A percentile compares a stretch with the other conserved stretches of the same genome.
Conservation (phyloP, 92 coral and sea anemone species). For the Galaxea fascicularis region DNA sequence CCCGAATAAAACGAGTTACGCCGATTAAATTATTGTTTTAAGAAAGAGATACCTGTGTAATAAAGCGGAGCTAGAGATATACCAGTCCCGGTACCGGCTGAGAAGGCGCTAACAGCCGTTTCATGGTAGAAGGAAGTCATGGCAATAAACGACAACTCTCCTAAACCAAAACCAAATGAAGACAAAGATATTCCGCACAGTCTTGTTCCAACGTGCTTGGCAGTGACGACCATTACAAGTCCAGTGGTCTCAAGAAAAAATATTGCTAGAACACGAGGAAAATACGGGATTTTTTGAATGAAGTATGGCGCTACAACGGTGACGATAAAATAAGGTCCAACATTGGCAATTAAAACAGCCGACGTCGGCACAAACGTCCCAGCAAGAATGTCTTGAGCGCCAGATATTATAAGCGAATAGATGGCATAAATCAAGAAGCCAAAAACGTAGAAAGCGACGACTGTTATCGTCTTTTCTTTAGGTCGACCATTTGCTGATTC, state of each 20-base stretch:
- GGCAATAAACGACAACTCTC: constrained; percentile 86
- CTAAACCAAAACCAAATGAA: constrained; percentile 86
- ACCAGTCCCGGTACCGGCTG: constrained; percentile 90
- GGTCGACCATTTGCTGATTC: not conserved
- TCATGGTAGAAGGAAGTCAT: constrained; percentile 85
- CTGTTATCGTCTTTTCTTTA: constrained; percentile 36
- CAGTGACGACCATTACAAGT: constrained; percentile 68
- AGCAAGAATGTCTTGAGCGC: constrained; percentile 86
- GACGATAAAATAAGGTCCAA: constrained; percentile 87
- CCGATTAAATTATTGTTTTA: not conserved
- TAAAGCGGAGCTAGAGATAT: constrained; percentile 82
- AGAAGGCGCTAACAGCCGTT: constrained; percentile 79
- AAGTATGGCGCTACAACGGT: constrained; percentile 76
- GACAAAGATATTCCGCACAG: constrained; percentile 77
- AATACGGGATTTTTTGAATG: constrained; percentile 80
- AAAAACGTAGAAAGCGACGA: constrained; percentile 80
- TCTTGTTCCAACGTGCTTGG: constrained; percentile 67
- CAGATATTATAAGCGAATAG: constrained; percentile 85
- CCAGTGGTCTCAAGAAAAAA: constrained; percentile 75
- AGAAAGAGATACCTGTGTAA: constrained; percentile 73
- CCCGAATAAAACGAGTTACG: not conserved
- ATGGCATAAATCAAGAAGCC: constrained; percentile 85
- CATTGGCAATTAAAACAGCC: constrained; percentile 81
- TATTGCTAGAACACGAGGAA: constrained; percentile 73
- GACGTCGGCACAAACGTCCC: constrained; percentile 89